Evolutionary conservation across 2,797 vertebrate genomes (phyloP).

Genomic region (Garrulus glandarius): DNA sequence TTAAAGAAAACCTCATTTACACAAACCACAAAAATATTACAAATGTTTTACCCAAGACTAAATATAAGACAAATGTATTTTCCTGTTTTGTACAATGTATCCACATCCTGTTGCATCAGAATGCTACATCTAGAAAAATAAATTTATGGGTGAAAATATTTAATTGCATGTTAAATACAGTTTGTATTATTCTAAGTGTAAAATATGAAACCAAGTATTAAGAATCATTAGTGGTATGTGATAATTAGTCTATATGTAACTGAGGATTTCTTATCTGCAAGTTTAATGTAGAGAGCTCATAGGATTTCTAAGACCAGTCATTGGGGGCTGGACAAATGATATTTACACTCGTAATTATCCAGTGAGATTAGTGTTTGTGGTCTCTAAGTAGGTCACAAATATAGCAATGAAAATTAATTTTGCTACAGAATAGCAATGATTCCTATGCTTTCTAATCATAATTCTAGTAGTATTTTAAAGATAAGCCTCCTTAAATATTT

Average conservation of each 20-base stretch:
- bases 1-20: neutral
- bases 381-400: conserved; percentile 68
- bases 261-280: conserved; percentile 50
- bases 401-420: conserved; percentile 66
- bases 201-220: conserved; percentile 24
- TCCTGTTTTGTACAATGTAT: neutral
- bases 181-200: neutral
- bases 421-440: conserved; percentile 22
- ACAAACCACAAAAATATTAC: neutral
- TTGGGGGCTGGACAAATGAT: conserved; percentile 65
- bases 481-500: conserved; percentile 49
- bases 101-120: neutral
- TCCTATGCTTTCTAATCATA: conserved; percentile 50
- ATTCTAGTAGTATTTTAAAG: conserved; percentile 49
- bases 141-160: neutral
- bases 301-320: conserved; percentile 67
- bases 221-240: conserved; percentile 16
- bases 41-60: neutral
- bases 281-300: conserved; percentile 37
- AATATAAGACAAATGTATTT: neutral
- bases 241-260: conserved; percentile 26
- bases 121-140: neutral
- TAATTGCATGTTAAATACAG: conserved; percentile 1
- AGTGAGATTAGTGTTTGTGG: conserved; percentile 67
- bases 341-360: conserved; percentile 75